Evolutionary conservation across 2,797 vertebrate species (phyloP), one percentile per base, ranked within the genome.

Genomic region (Parotocinclus haroldoi): DNA sequence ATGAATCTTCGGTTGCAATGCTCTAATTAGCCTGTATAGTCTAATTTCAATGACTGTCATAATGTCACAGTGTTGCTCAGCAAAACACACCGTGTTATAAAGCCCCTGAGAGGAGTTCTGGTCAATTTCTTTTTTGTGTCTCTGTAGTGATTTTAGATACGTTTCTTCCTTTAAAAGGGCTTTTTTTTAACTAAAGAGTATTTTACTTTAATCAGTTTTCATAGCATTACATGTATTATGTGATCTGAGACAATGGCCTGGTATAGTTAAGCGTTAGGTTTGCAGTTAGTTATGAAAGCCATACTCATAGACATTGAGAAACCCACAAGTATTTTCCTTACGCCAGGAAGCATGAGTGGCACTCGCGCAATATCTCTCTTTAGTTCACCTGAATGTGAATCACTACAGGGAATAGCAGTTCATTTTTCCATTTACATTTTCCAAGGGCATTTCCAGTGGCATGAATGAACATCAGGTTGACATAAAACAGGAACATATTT

Each of bases 381-480:
- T 89, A 89, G 88, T 87, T 92, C 91, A 91, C 90, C 85, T 88
- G 89, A 90, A 92, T 89, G 88, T 83, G 81, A 85, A 89, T 87
- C 88, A 89, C 87, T 91, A 89, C 91, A 89, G 90, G 89, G 89
- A 92, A 89, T 55, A 86, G 90, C 90, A 19, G 63, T 76, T 56
- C 63, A 71, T 62, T 90, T 88, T 91, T 93, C 93, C 91, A 85
- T 90, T 92, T 87, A 89, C 91, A 83, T 87, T 90, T 88, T 80
- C 36, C 16, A 84, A 92, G 90, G 90, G 92, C 92, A 93, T 94
- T 93, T 90, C 90, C 90, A 77, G 84, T 89, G 89, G 89, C 91
- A 88, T 92, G 91, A 93, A 93, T 92, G 93, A 90, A 89, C 92
- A 91, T 89, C 94, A 94, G 94, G 95, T 96, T 90, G 92, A 95